Base-by-base conservation (phyloP, 92 coral and sea anemone genomes). In the Bergia sp. region DNA sequence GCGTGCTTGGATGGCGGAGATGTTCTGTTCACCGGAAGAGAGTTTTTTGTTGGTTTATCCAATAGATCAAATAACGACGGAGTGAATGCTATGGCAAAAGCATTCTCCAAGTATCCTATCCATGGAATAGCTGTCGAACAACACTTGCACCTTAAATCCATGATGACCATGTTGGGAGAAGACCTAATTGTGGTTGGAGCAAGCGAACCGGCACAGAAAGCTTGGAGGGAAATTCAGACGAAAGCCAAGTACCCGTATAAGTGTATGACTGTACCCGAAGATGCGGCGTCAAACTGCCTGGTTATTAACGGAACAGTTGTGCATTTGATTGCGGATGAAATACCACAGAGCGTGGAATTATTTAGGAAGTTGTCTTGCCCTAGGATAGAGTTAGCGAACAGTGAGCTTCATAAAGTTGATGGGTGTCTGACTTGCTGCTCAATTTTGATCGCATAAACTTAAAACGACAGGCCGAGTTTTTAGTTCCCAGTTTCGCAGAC, bases 1-100 rank as follows among this genome's bases (percentile, higher is more conserved):
- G 97, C 99, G 41, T 44, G 40, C 67, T 80, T 97, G 37, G 99
- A 97, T 67, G 99, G 99, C 1, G 99, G 99, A 0, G 99, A 97
- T 90, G 99, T 97, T 0, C 91, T 97, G 67, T 97, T 97, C 85
- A 97, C 99, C 0, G 99, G 99, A 4, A 90, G 88, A 49, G 99
- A 97, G 79, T 95, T 97, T 73, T 90, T 97, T 55, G 98, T 97
- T 66, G 99, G 99, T 29, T 58, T 95, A 15, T 90, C 96, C 18
- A 79, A 79, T 13, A 90, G 99, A 50, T 90, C 96, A 7, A 95
- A 94, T 85, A 80, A 81, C 45, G 97, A 94, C 23, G 96, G 99
- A 41, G 61, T 93, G 2, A 92, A 86, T 4, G 47, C 72, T 29
- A 16, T 97, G 61, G 93, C 89, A n/a, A 74, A 95, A 82, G 95